Evolutionary conservation across 2,797 vertebrate genomes (phyloP).

Genomic region (Buphagus erythrorhynchus): DNA sequence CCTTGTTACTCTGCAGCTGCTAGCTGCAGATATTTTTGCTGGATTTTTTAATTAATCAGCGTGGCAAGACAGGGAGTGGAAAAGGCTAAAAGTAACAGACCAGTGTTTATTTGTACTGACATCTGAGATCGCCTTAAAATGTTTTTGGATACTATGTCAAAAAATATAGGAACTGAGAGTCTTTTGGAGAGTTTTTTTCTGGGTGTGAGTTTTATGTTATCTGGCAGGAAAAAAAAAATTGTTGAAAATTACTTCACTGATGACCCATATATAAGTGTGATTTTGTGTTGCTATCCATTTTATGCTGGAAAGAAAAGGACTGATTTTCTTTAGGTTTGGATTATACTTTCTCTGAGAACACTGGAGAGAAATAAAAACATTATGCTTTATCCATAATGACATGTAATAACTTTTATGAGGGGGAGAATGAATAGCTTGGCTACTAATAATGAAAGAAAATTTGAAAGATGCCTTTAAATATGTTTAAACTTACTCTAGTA

Average conservation of each 20-base stretch:
- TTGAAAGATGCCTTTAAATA: not conserved
- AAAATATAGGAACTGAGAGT: not conserved
- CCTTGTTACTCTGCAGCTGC: not conserved
- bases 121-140: not conserved
- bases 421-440: not conserved
- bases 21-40: not conserved
- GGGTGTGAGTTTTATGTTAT: not conserved
- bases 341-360: not conserved
- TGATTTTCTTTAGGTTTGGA: not conserved
- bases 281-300: not conserved
- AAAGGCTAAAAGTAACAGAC: not conserved
- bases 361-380: conserved; percentile 35
- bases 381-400: not conserved
- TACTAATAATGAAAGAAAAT: conserved; percentile 12
- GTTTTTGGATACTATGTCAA: not conserved
- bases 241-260: not conserved
- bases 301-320: not conserved
- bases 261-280: not conserved
- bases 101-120: not conserved
- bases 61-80: not conserved
- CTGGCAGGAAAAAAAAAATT: not conserved
- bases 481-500: not conserved
- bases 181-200: not conserved
- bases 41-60: not conserved
- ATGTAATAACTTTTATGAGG: not conserved